Percentiles rank a stretch among this genome's conserved stretches.
These are phyloP conservation scores for Cerastis leucographa DNA, from an alignment of 2,888 invertebrate species.

Conservation along the genomic window DNA sequence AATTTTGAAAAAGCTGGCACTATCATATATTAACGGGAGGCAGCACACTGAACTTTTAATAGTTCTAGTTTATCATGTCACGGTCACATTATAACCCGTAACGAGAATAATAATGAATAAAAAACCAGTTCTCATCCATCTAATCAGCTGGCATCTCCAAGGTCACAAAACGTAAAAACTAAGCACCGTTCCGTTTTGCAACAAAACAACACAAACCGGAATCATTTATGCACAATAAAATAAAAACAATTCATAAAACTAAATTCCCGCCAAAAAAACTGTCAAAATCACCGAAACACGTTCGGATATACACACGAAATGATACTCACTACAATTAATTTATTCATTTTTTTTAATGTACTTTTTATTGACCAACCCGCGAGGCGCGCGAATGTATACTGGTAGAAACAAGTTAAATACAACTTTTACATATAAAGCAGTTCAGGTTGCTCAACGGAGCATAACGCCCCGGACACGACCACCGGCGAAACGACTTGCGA, in stretches of 20 bases:
- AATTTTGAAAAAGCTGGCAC: background rate
- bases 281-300: conserved; percentile 32
- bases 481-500: background rate
- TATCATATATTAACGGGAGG: background rate
- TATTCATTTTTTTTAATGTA: conserved; percentile 65
- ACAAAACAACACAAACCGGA: conserved; percentile 2
- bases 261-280: conserved; percentile 57
- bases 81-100: background rate
- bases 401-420: conserved; percentile 76
- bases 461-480: conserved; percentile 19
- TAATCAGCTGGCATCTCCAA: conserved; percentile 4
- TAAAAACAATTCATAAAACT: background rate
- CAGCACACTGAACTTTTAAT: background rate
- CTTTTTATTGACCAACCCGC: conserved; percentile 69
- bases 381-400: conserved; percentile 67
- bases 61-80: background rate
- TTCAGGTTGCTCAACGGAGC: conserved; percentile 70
- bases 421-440: conserved; percentile 86
- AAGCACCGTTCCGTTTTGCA: background rate
- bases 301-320: conserved; percentile 42
- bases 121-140: background rate
- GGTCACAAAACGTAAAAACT: conserved; percentile 14
- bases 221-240: conserved; percentile 37
- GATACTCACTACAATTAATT: conserved; percentile 75
- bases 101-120: background rate